Conservation (phyloP, 2,888 invertebrate species). For the Oxystoma pomonae region DNA sequence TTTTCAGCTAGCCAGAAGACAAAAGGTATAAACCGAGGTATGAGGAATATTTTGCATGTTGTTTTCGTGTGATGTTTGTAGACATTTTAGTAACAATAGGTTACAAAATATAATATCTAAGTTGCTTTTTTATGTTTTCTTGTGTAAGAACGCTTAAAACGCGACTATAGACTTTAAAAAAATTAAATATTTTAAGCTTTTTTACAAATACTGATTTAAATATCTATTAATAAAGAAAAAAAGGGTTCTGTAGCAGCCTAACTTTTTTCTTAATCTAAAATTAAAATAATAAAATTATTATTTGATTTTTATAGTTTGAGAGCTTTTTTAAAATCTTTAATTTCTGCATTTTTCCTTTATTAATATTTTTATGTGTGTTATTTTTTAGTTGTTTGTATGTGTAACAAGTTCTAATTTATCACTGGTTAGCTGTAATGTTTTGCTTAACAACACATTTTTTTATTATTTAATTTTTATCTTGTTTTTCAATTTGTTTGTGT, state of each 20-base stretch:
- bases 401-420: not conserved
- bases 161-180: too few relatives aligned
- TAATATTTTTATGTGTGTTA: too few relatives aligned
- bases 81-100: too few relatives aligned
- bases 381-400: conserved; percentile 15
- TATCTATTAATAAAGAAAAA: too few relatives aligned
- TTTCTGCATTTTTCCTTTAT: not conserved
- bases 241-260: too few relatives aligned
- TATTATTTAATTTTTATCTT: conserved; percentile 4
- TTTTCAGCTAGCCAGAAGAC: conserved; percentile 6
- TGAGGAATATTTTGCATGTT: conserved; percentile 22
- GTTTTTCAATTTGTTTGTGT: not conserved
- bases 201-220: too few relatives aligned
- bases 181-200: too few relatives aligned
- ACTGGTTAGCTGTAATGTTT: not conserved
- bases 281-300: too few relatives aligned
- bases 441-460: conserved; percentile 7
- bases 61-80: conserved; percentile 10
- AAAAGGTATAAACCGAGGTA: conserved; percentile 19
- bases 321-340: conserved; percentile 6
- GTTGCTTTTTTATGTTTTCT: too few relatives aligned
- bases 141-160: too few relatives aligned
- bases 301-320: too few relatives aligned
- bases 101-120: too few relatives aligned
- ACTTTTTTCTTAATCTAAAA: not conserved